Conservation (phyloP, 2,113 vertebrate genomes). For the Lepisosteus oculatus region DNA sequence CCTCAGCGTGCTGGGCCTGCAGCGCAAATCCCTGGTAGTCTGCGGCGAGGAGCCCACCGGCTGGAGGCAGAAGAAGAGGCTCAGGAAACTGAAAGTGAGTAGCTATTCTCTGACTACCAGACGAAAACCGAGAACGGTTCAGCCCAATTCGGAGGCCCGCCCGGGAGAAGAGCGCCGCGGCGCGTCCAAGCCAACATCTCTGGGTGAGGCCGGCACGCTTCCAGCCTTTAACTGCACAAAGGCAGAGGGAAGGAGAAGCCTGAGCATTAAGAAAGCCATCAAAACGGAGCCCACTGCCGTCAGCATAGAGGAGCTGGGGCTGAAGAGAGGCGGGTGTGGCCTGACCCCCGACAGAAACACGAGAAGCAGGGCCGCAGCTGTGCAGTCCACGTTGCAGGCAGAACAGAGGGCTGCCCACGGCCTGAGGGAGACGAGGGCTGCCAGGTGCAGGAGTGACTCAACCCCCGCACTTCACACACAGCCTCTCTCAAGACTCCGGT, state of each 20-base stretch:
- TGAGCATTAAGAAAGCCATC: slow-evolving; percentile 44
- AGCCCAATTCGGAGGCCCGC: slow-evolving; percentile 27
- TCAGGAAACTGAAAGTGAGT: slow-evolving; percentile 70
- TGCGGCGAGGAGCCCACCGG: slow-evolving; percentile 67
- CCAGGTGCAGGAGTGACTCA: slow-evolving; percentile 31
- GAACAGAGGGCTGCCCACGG: slow-evolving; percentile 24
- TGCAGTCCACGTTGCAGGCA: slow-evolving; percentile 43
- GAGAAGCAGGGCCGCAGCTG: slow-evolving; percentile 44
- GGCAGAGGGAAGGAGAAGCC: slow-evolving; percentile 45
- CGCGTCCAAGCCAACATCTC: slow-evolving; percentile 16
- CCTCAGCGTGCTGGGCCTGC: slow-evolving; percentile 70
- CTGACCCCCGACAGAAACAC: slow-evolving; percentile 54
- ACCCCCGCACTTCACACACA: neutral
- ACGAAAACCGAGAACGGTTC: slow-evolving; percentile 50
- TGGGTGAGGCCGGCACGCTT: neutral
- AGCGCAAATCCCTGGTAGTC: slow-evolving; percentile 65
- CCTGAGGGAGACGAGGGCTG: slow-evolving; percentile 45
- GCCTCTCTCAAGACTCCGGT: slow-evolving; percentile 21
- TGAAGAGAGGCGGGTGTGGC: slow-evolving; percentile 34
- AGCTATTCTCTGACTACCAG: slow-evolving; percentile 69
- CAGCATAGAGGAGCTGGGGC: slow-evolving; percentile 15
- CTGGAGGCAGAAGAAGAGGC: slow-evolving; percentile 73
- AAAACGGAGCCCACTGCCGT: slow-evolving; percentile 44
- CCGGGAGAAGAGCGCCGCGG: slow-evolving; percentile 26
- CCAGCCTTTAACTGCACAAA: neutral